Percentiles rank a stretch among this genome's conserved stretches.
Conservation (phyloP, 1,140 invertebrate species). For the Bathynomus jamesi region DNA sequence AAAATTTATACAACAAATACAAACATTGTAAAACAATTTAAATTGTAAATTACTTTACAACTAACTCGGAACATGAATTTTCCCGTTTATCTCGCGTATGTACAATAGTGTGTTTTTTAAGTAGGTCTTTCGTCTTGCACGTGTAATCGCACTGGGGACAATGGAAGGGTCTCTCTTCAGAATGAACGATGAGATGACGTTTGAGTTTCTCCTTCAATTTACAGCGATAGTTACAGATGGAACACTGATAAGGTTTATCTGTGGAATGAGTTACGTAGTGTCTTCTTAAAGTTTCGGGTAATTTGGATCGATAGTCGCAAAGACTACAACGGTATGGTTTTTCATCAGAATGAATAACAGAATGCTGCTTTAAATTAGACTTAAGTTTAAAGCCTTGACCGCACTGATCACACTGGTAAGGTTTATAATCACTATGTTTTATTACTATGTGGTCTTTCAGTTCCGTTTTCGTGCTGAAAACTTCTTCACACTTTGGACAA, state of each 20-base stretch:
- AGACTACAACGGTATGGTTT: not conserved
- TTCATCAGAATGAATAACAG: not conserved
- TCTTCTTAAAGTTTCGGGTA: not conserved
- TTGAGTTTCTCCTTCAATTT: not conserved
- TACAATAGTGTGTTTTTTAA: not conserved
- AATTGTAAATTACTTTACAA: too few species aligned
- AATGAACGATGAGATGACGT: not conserved
- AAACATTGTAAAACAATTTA: too few species aligned
- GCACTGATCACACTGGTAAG: not conserved
- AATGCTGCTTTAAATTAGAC: not conserved
- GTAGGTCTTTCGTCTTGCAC: not conserved
- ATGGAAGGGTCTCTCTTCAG: not conserved
- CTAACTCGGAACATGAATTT: too few species aligned
- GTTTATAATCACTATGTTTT: slow-evolving; percentile 3
- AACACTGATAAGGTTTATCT: not conserved
- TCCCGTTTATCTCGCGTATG: not conserved
- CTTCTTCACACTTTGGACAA: not conserved
- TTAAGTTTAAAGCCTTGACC: not conserved
- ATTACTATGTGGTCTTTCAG: not conserved
- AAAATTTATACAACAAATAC: too few species aligned
- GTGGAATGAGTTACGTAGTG: not conserved
- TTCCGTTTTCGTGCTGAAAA: not conserved
- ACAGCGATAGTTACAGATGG: not conserved
- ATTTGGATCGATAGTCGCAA: not conserved
- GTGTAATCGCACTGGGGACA: not conserved